Evolutionary conservation across 2,797 vertebrate species (phyloP).

Genomic region (Microctenopoma steveboyesi): DNA sequence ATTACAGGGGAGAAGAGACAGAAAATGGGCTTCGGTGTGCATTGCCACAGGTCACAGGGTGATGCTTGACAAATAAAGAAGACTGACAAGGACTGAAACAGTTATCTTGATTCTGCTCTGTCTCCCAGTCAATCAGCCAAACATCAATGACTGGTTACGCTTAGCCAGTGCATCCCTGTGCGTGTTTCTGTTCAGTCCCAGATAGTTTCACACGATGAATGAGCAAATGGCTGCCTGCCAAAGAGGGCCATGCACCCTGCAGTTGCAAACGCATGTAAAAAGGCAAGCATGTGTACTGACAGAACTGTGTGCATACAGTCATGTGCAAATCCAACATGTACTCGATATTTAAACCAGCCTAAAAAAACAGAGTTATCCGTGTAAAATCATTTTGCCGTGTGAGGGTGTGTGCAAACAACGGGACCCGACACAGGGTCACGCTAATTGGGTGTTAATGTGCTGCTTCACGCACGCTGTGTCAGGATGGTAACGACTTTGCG

Average conservation of each 20-base stretch:
- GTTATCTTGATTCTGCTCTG: slow-evolving; percentile 18
- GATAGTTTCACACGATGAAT: slow-evolving; percentile 67
- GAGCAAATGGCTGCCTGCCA: slow-evolving; percentile 63
- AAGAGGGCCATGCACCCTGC: slow-evolving; percentile 22
- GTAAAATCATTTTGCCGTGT: background rate
- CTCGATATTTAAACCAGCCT: background rate
- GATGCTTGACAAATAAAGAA: slow-evolving; percentile 54
- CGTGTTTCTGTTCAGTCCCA: slow-evolving; percentile 26
- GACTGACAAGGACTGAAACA: slow-evolving; percentile 22
- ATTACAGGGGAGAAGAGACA: slow-evolving; percentile 63
- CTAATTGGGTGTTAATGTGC: slow-evolving; percentile 85
- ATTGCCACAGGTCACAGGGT: slow-evolving; percentile 52
- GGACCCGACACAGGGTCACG: slow-evolving; percentile 50
- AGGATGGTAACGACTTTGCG: slow-evolving; percentile 50
- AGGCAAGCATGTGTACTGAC: slow-evolving; percentile 1
- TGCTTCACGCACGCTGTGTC: slow-evolving; percentile 63
- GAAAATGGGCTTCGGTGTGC: slow-evolving; percentile 56
- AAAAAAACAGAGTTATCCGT: background rate
- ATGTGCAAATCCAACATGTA: background rate
- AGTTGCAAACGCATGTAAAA: slow-evolving; percentile 33
- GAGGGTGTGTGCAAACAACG: background rate
- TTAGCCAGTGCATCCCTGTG: slow-evolving; percentile 17
- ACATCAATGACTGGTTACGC: slow-evolving; percentile 20
- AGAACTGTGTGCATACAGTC: background rate
- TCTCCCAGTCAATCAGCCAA: slow-evolving; percentile 10